phyloP scores from a whole-genome alignment of 2,888 invertebrate genomes.

The Seira sanloemensis region DNA sequence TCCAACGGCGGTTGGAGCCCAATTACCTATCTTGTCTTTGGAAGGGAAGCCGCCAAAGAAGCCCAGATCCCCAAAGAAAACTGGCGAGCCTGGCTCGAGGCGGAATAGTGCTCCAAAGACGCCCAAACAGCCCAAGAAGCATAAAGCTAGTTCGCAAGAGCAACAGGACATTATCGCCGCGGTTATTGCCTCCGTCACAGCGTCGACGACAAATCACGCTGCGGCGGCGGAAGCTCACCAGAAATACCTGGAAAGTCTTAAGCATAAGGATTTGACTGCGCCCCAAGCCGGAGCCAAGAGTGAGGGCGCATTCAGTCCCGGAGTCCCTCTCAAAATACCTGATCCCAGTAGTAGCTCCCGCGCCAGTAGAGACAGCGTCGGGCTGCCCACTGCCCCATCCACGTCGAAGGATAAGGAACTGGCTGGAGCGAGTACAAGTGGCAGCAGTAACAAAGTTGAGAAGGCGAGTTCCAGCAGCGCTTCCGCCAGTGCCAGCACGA shows the following conservation, averaged over 20 bases:
- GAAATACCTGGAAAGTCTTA: conserved; percentile 56
- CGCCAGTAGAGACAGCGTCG: neutral
- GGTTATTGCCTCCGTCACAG: conserved; percentile 47
- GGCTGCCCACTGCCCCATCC: neutral
- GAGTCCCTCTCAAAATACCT: conserved; percentile 43
- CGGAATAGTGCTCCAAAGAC: conserved; percentile 57
- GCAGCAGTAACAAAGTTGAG: neutral
- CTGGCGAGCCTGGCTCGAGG: conserved; percentile 50
- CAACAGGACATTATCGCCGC: conserved; percentile 56
- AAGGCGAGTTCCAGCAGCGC: neutral
- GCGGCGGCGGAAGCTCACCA: conserved; percentile 56
- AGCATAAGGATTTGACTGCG: conserved; percentile 46
- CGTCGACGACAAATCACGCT: conserved; percentile 21
- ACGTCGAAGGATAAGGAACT: conserved; percentile 17
- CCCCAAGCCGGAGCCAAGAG: neutral
- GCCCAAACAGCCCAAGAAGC: conserved; percentile 34
- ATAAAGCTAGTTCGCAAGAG: conserved; percentile 39
- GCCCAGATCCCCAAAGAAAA: conserved; percentile 66
- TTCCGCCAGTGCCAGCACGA: neutral
- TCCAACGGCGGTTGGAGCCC: conserved; percentile 3
- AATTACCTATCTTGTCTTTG: conserved; percentile 5
- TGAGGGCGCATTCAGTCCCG: neutral
- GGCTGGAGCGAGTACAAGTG: conserved; percentile 1
- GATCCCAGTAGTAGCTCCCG: conserved; percentile 28
- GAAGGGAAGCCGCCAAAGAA: conserved; percentile 57